Evolutionary conservation across 2,888 invertebrate species (phyloP).

Genomic region (Chaetogeoica ovagalla): DNA sequence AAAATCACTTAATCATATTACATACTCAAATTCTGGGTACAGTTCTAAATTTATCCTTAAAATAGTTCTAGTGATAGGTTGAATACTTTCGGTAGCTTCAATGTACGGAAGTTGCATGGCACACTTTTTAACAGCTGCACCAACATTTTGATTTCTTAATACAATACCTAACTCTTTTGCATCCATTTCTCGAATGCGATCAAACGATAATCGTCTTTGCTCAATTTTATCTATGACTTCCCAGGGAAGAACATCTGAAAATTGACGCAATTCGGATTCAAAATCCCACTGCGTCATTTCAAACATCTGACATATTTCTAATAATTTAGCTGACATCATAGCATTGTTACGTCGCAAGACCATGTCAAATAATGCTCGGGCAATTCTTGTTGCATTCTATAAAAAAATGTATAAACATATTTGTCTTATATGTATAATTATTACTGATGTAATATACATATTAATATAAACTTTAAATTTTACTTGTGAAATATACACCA

Average conservation of each 20-base stretch:
- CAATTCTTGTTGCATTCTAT: constrained; percentile 87
- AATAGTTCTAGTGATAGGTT: constrained; percentile 94
- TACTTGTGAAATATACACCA: constrained; percentile 86
- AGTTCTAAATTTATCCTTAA: constrained; percentile 80
- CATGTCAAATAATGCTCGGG: constrained; percentile 91
- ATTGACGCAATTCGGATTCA: constrained; percentile 74
- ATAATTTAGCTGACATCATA: constrained; percentile 80
- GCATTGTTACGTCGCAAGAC: constrained; percentile 88
- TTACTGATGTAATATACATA: background rate
- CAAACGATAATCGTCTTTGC: constrained; percentile 70
- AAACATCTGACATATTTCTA: constrained; percentile 88
- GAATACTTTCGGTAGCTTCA: constrained; percentile 79
- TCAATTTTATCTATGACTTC: constrained; percentile 84
- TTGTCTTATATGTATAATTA: background rate
- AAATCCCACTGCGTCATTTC: constrained; percentile 90
- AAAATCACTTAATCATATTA: background rate
- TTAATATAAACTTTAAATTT: constrained; percentile 52
- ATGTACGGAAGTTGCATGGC: constrained; percentile 84
- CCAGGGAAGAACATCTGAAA: constrained; percentile 67
- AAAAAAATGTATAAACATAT: constrained; percentile 29
- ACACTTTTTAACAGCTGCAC: constrained; percentile 76
- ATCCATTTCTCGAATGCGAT: constrained; percentile 83
- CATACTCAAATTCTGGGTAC: constrained; percentile 67
- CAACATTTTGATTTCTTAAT: constrained; percentile 76
- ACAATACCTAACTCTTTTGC: constrained; percentile 80